Evolutionary conservation across 1,140 invertebrate species (phyloP), one percentile per base, ranked within the genome.

Genomic region (Mya arenaria): DNA sequence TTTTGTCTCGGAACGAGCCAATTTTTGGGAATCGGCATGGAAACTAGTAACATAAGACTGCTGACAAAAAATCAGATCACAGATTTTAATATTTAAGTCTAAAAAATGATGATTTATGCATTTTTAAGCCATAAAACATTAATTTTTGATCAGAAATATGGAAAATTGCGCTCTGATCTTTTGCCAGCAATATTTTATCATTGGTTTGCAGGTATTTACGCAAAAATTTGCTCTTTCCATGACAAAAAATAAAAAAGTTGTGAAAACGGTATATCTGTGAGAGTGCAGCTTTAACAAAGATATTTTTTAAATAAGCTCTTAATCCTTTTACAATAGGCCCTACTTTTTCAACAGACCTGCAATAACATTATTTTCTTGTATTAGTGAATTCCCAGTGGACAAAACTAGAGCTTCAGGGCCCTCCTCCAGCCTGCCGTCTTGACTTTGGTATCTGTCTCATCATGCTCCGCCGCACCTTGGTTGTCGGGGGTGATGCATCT

Each of bases 371-470:
- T 23, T n/a, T n/a, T 23, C 30, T 25, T 28, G 23, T 85, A 87
- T 32, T 65, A 92, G 92, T 73, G 37, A 82, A 77, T 28, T 88
- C 86, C 80, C 84, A 85, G 37, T 93, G 90, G 91, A 89, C 84
- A n/a, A 85, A 89, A 39, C 69, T 92, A 60, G 88, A 90, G 28
- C 72, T 91, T 23, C 83, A 89, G 48, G 91, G 90, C n/a, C 91
- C 91, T 28, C 87, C 92, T 4, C 92, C 92, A 32, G 80, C 91
- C 17, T 84, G 85, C 77, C 84, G 92, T 30, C 79, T 93, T 28
- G 92, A 93, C 82, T 91, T 92, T 82, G 91, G 88, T 23, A 87
- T 90, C 85, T 92, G 90, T 78, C 56, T 84, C n/a, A 82, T 92
- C 15, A 71, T 82, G 36, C 79, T 91, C 8, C 74, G 58, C 48